Percentiles rank a stretch among this genome's conserved stretches.
Conservation (phyloP, 2,797 vertebrate genomes). For the Eulemur mongoz region DNA sequence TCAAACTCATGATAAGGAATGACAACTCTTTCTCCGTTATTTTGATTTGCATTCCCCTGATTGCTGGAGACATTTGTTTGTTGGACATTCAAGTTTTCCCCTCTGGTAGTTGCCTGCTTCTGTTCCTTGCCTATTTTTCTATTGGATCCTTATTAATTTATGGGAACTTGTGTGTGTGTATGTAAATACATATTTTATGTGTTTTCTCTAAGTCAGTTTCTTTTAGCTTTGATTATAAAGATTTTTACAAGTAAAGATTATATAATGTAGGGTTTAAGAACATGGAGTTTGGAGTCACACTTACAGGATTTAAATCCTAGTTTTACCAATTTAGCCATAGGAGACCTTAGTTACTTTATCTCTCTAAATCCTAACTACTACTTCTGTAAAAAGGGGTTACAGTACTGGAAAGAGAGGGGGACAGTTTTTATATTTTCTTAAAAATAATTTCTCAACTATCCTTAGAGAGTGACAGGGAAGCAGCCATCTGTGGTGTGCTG, state of each 20-base stretch:
- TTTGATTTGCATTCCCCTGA: background rate
- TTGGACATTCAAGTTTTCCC: background rate
- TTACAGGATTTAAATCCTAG: background rate
- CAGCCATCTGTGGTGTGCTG: background rate
- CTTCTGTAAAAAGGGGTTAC: background rate
- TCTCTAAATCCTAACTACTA: background rate
- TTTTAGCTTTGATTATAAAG: background rate
- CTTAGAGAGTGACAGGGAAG: background rate
- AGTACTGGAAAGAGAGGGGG: background rate
- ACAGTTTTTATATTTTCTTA: background rate
- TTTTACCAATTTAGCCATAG: background rate
- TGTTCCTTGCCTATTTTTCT: background rate
- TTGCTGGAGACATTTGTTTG: background rate
- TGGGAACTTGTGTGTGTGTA: background rate
- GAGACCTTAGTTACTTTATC: background rate
- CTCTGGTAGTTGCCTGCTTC: background rate
- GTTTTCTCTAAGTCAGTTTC: background rate
- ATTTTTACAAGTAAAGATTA: background rate
- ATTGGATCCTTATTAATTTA: background rate
- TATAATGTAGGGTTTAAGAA: background rate
- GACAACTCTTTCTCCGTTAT: background rate
- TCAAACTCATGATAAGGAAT: background rate
- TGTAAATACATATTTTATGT: background rate
- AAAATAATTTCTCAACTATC: background rate
- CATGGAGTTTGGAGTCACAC: background rate